These are phyloP conservation scores for Fissipunctia ypsillon DNA, from an alignment of 2,888 invertebrate genomes.

Conservation along the genomic window DNA sequence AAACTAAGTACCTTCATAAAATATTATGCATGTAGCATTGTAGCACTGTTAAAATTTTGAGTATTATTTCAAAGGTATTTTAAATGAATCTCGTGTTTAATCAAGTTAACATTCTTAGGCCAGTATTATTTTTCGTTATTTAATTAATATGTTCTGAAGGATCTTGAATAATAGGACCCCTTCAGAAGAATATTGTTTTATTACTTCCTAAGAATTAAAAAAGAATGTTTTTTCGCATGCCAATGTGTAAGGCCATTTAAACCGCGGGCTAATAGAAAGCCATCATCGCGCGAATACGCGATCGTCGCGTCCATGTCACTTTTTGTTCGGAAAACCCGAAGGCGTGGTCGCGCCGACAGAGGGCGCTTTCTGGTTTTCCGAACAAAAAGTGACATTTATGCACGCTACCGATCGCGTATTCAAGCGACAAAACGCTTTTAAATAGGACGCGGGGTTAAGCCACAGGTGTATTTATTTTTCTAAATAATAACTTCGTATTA, in stretches of 20 bases:
- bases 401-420: no score
- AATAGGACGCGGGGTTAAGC: not conserved
- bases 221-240: not conserved
- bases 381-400: no score
- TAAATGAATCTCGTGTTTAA: constrained; percentile 13
- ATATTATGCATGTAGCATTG: not conserved
- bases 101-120: constrained; percentile 11
- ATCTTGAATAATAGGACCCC: not conserved
- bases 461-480: constrained; percentile 44
- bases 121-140: constrained; percentile 20
- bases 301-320: no score
- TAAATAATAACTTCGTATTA: constrained; percentile 4
- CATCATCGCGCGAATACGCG: no score
- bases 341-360: no score
- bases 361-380: no score
- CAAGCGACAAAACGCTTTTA: no score
- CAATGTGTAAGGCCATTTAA: not conserved
- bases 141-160: not conserved
- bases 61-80: not conserved
- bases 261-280: no score
- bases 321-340: no score
- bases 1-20: not conserved
- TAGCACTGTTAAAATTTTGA: not conserved
- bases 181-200: constrained; percentile 9
- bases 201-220: not conserved